Conservation (phyloP, 2,113 vertebrate genomes). For the Anguilla japonica region DNA sequence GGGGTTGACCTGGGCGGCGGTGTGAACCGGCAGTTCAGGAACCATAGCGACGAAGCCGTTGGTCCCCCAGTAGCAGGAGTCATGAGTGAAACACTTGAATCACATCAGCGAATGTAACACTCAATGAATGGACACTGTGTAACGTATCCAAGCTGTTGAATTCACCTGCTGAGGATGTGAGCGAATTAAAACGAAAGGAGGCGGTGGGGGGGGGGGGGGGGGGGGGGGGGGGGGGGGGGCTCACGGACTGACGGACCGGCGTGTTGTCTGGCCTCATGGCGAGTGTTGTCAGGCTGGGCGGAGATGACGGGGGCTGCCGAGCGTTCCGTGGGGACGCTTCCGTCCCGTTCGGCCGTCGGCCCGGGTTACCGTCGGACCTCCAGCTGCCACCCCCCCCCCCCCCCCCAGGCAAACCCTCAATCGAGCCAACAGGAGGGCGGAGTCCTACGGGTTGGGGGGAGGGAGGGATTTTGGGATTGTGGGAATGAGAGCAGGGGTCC, state of each 20-base stretch:
- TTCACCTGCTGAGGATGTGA: not conserved
- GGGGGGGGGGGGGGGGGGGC: not conserved
- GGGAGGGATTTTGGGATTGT: not conserved
- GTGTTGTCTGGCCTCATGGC: slow-evolving; percentile 45
- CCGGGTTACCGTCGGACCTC: slow-evolving; percentile 36
- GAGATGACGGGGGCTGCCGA: slow-evolving; percentile 41
- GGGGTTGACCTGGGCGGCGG: too few species aligned
- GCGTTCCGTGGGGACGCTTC: slow-evolving; percentile 28
- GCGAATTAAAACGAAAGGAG: not conserved
- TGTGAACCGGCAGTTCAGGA: not conserved
- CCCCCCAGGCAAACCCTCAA: slow-evolving; percentile 11
- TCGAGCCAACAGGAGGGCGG: slow-evolving; percentile 21
- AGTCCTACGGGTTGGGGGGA: not conserved
- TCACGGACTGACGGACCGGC: too few species aligned
- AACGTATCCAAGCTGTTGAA: not conserved
- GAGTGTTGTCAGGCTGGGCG: slow-evolving; percentile 39
- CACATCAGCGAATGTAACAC: not conserved
- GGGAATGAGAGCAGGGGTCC: too few species aligned
- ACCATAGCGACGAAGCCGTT: not conserved
- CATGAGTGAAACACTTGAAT: not conserved
- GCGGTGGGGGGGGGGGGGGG: not conserved
- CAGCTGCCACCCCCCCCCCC: not conserved
- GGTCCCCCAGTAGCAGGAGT: not conserved
- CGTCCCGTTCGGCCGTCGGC: slow-evolving; percentile 31
- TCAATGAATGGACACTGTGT: not conserved